Conservation (phyloP, 2,113 vertebrate genomes). For the Butorides virescens region DNA sequence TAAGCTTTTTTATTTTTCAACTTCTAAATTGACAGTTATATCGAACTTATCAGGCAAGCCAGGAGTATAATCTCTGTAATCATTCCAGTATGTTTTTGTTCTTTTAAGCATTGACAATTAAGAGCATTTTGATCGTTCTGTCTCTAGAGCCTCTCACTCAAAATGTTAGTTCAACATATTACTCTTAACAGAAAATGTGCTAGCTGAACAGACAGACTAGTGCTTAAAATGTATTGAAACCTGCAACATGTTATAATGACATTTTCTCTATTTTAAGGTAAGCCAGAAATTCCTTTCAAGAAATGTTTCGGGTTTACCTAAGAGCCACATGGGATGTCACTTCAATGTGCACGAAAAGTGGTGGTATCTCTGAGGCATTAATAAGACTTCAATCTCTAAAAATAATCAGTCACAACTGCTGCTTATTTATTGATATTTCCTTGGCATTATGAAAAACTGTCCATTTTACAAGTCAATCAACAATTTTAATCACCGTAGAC, state of each 20-base stretch:
- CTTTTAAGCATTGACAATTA: not conserved
- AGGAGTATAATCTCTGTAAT: not conserved
- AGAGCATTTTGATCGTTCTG: not conserved
- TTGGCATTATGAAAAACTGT: not conserved
- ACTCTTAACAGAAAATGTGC: not conserved
- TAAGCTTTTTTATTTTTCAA: not conserved
- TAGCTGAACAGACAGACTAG: not conserved
- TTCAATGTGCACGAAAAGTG: not conserved
- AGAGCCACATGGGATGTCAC: not conserved
- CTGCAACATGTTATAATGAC: not conserved
- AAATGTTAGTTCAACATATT: not conserved
- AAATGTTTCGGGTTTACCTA: not conserved
- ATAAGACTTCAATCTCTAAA: not conserved
- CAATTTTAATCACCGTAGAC: not conserved
- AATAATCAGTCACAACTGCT: not conserved
- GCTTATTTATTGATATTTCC: conserved; percentile 5
- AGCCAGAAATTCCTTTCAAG: not conserved
- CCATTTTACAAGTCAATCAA: not conserved
- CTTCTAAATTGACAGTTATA: not conserved
- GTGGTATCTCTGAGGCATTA: not conserved
- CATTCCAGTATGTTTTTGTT: not conserved
- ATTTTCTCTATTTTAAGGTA: not conserved
- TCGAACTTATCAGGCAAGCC: not conserved
- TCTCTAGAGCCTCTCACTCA: not conserved
- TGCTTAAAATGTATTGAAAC: not conserved